phyloP scores from a whole-genome alignment of 2,113 vertebrate genomes.

The Podarcis muralis region DNA sequence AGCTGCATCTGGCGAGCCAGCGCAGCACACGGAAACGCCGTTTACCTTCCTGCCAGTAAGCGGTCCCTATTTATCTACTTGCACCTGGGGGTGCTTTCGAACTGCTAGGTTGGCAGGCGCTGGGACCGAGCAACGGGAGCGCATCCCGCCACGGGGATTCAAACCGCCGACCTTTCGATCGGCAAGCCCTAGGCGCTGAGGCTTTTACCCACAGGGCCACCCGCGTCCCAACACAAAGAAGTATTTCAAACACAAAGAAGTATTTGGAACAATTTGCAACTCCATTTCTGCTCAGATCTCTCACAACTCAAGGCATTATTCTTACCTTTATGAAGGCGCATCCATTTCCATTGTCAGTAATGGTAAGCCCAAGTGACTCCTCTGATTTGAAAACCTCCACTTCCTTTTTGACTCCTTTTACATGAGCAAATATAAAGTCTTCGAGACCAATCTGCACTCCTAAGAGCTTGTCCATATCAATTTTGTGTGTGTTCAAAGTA shows the following conservation, averaged over 20 bases:
- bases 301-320: neutral
- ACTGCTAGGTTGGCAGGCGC: no score
- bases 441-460: conserved; percentile 93
- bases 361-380: conserved; percentile 92
- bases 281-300: conserved; percentile 9
- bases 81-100: no score
- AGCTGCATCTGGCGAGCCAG: no score
- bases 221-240: no score
- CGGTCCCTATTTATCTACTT: no score
- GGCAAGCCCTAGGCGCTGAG: no score
- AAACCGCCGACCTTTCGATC: no score
- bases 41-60: no score
- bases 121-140: no score
- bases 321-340: conserved; percentile 95
- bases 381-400: conserved; percentile 88
- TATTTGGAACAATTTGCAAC: conserved; percentile 15
- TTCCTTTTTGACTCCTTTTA: conserved; percentile 92
- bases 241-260: neutral
- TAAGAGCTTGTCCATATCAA: conserved; percentile 94
- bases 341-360: conserved; percentile 93
- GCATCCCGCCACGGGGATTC: no score
- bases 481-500: conserved; percentile 94
- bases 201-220: no score
- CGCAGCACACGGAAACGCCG: no score
- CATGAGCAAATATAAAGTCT: conserved; percentile 96